Evolutionary conservation across 2,113 vertebrate species (phyloP).

Genomic region (Chroicocephalus ridibundus): DNA sequence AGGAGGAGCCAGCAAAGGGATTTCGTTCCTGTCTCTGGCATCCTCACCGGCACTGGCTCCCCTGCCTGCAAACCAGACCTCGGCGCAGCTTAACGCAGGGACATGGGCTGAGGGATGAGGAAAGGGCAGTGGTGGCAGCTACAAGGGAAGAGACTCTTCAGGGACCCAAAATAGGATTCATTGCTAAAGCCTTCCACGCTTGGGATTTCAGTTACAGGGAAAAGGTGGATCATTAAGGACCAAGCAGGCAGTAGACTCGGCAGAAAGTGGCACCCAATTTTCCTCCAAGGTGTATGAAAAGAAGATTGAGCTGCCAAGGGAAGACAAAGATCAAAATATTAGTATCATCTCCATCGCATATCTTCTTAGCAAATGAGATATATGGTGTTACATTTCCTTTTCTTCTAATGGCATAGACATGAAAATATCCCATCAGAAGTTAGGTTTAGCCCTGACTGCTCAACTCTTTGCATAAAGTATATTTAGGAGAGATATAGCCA

Average conservation of each 20-base stretch:
- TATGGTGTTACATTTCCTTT: not conserved
- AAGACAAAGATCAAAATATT: not conserved
- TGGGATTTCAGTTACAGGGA: not conserved
- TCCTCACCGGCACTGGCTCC: not conserved
- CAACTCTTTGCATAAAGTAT: not conserved
- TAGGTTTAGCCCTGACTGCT: not conserved
- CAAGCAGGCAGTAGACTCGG: not conserved
- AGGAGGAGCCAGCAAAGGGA: not conserved
- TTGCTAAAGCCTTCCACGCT: not conserved
- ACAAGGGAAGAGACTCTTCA: not conserved
- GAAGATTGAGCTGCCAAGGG: slow-evolving; percentile 3
- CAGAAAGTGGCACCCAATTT: not conserved
- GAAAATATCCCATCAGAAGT: not conserved
- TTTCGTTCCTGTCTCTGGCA: not conserved
- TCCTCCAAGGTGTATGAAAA: not conserved
- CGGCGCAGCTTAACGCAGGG: accelerated
- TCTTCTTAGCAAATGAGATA: not conserved
- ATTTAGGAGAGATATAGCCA: not conserved
- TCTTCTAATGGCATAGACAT: not conserved
- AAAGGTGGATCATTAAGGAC: not conserved
- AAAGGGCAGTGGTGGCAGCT: not conserved
- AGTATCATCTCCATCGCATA: not conserved
- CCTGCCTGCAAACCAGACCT: not conserved
- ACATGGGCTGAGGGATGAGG: not conserved
- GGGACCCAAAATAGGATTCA: not conserved